A percentile compares a stretch with the other conserved stretches of the same genome.
Conservation (phyloP, 2,113 vertebrate genomes). For the Sinosuthora webbiana region DNA sequence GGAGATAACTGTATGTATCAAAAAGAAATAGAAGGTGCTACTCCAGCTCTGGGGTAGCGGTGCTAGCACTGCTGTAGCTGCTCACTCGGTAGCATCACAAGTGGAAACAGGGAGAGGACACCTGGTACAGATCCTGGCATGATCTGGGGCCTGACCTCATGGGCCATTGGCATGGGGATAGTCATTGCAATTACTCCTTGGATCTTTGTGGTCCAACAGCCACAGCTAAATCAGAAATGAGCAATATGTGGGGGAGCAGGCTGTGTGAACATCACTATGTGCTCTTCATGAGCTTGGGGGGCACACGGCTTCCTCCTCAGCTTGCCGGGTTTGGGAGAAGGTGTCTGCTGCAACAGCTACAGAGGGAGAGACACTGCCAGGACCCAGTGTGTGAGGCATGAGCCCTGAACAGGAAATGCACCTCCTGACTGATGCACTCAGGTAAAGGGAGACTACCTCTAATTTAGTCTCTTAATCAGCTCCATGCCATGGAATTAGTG, state of each 20-base stretch:
- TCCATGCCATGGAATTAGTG: not conserved
- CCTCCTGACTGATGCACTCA: not conserved
- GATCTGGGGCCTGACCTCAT: fast-evolving
- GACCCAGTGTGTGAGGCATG: not conserved
- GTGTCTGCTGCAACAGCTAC: not conserved
- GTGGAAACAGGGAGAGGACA: not conserved
- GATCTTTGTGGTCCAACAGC: not conserved
- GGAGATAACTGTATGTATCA: not conserved
- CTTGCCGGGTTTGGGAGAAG: not conserved
- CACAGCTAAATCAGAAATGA: not conserved
- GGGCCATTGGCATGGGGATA: fast-evolving
- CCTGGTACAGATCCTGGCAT: fast-evolving
- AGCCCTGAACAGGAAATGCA: not conserved
- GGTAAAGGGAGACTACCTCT: not conserved
- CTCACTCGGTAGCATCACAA: not conserved
- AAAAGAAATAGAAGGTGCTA: not conserved
- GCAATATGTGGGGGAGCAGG: not conserved
- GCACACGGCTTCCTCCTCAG: not conserved
- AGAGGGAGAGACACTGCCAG: not conserved
- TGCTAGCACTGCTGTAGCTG: not conserved
- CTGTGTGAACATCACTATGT: fast-evolving
- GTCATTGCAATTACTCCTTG: not conserved
- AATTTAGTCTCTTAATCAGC: not conserved
- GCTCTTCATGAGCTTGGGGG: fast-evolving
- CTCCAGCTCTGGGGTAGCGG: not conserved